phyloP scores from a whole-genome alignment of 1,140 invertebrate genomes.

The Grapholita molesta region DNA sequence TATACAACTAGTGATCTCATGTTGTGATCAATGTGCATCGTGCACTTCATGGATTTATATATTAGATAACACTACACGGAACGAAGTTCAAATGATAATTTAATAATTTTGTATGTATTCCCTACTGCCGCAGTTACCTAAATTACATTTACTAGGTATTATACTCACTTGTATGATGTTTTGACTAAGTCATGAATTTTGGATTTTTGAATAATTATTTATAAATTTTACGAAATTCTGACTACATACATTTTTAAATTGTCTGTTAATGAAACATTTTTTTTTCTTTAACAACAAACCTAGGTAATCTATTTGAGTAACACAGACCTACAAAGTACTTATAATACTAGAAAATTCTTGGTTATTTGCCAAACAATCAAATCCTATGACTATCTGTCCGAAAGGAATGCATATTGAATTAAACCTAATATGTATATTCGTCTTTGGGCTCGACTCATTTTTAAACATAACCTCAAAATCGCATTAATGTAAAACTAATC shows the following conservation, averaged over 20 bases:
- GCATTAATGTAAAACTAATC: conserved; percentile 25
- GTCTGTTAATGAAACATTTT: neutral
- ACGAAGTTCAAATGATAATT: neutral
- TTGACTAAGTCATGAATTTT: neutral
- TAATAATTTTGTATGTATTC: neutral
- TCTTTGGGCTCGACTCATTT: conserved; percentile 29
- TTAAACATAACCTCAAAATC: conserved; percentile 71
- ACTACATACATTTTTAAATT: no score
- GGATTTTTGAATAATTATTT: neutral
- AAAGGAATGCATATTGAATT: conserved; percentile 23
- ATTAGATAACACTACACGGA: neutral
- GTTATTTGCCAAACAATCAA: conserved; percentile 37
- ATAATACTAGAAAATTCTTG: conserved; percentile 26
- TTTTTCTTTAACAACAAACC: neutral
- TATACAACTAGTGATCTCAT: neutral
- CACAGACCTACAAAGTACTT: conserved; percentile 2
- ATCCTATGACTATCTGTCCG: conserved; percentile 22
- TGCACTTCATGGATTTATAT: neutral
- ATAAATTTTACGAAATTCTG: no score
- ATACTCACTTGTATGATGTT: neutral
- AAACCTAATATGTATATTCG: conserved; percentile 31
- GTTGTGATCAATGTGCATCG: neutral
- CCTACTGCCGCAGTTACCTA: neutral
- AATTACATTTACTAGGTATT: neutral
- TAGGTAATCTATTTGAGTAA: neutral